A percentile compares a stretch with the other conserved stretches of the same genome.
These are phyloP conservation scores for Bubo bubo DNA, from an alignment of 2,113 vertebrate species.

Conservation along the genomic window DNA sequence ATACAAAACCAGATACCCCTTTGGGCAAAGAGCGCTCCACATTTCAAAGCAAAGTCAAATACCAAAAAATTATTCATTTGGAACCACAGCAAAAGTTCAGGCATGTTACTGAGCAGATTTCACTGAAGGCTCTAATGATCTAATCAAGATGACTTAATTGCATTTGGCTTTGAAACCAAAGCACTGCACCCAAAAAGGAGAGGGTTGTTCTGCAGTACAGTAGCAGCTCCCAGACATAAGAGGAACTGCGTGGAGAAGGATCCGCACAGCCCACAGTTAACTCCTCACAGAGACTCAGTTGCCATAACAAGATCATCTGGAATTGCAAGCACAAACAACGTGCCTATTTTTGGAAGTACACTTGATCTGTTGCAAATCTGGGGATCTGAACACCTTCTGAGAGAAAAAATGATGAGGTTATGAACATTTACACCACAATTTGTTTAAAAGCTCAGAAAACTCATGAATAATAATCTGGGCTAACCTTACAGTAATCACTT, in stretches of 20 bases:
- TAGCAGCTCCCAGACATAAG: not conserved
- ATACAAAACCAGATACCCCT: conserved; percentile 50
- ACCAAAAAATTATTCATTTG: conserved; percentile 61
- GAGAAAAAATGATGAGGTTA: conserved; percentile 1
- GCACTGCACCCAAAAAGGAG: not conserved
- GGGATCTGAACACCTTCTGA: conserved; percentile 20
- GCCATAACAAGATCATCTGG: conserved; percentile 39
- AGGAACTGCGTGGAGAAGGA: not conserved
- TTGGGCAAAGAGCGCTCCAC: conserved; percentile 12
- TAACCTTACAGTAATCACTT: conserved; percentile 39
- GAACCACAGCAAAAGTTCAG: conserved; percentile 49
- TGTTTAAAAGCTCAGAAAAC: conserved; percentile 48
- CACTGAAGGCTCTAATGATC: conserved; percentile 54
- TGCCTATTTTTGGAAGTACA: conserved; percentile 1
- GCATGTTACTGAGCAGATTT: conserved; percentile 51
- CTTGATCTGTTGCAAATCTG: not conserved
- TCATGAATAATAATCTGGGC: conserved; percentile 38
- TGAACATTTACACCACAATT: conserved; percentile 29
- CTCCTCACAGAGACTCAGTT: not conserved
- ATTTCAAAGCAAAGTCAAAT: conserved; percentile 67
- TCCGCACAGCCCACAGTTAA: not conserved
- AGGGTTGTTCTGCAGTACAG: not conserved
- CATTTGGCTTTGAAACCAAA: conserved; percentile 43
- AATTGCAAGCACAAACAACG: conserved; percentile 3
- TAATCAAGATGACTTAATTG: conserved; percentile 53